phyloP scores from a whole-genome alignment of 2,797 vertebrate species.

The Manis crassicaudata region DNA sequence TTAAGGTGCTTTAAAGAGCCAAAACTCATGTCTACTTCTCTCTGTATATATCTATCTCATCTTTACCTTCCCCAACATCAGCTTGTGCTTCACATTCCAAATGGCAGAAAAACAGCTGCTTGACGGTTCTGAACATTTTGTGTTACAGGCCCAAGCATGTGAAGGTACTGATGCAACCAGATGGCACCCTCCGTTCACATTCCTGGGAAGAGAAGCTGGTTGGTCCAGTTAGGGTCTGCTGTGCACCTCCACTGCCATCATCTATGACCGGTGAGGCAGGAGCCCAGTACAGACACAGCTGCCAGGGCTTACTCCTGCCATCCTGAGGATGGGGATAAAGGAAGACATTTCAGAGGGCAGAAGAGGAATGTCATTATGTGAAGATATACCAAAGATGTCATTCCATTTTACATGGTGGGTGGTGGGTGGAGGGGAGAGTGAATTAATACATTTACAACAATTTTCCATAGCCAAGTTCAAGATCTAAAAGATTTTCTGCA shows the following conservation, averaged over 20 bases:
- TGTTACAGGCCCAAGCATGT: background rate
- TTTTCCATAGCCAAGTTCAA: background rate
- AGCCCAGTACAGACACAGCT: background rate
- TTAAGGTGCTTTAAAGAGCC: background rate
- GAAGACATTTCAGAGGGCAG: background rate
- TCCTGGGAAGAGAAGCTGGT: background rate
- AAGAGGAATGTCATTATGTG: background rate
- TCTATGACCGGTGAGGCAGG: background rate
- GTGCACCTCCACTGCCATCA: background rate
- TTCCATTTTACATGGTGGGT: background rate
- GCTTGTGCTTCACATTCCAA: background rate
- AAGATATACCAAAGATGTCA: background rate
- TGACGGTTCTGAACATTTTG: background rate
- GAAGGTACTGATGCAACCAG: background rate
- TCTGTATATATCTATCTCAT: background rate
- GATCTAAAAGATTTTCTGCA: background rate
- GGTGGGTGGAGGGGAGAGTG: background rate
- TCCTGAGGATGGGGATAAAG: background rate
- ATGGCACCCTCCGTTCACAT: background rate
- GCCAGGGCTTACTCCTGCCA: background rate
- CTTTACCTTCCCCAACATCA: background rate
- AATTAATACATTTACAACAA: background rate
- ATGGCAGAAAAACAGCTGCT: background rate
- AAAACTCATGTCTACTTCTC: background rate
- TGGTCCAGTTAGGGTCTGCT: background rate